Conservation (phyloP, 2,888 invertebrate genomes). For the Chouioia cunea region DNA sequence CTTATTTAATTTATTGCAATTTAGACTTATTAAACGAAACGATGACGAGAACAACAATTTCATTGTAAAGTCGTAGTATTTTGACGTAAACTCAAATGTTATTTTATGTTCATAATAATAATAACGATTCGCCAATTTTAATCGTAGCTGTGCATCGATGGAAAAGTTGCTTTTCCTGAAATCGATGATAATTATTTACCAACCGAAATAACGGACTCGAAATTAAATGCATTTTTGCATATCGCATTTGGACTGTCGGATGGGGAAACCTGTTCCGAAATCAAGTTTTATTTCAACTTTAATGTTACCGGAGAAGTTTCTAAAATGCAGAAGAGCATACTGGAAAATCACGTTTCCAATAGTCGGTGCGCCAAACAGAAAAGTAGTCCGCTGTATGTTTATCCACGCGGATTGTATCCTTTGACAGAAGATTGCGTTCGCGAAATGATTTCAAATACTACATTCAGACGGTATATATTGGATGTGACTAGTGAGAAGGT, state of each 20-base stretch:
- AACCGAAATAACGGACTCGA: background rate
- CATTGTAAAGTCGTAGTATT: no score
- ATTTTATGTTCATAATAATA: no score
- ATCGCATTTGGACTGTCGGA: background rate
- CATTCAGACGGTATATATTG: background rate
- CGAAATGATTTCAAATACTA: slow-evolving; percentile 6
- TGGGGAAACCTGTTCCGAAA: background rate
- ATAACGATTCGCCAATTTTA: background rate
- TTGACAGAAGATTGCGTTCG: slow-evolving; percentile 2
- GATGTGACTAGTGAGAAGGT: no score
- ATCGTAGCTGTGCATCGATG: background rate
- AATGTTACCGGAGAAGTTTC: background rate
- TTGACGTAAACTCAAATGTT: no score
- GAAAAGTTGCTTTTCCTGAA: background rate
- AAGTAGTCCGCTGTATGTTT: background rate
- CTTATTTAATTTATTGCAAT: no score
- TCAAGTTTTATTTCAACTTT: background rate
- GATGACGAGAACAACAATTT: no score
- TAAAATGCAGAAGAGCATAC: background rate
- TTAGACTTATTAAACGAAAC: no score
- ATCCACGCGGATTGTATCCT: slow-evolving; percentile 1
- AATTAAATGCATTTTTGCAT: background rate
- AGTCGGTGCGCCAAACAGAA: background rate
- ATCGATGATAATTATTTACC: background rate
- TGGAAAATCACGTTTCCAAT: background rate